Conservation (phyloP, 2,888 invertebrate species). For the Diarsia rubi region DNA sequence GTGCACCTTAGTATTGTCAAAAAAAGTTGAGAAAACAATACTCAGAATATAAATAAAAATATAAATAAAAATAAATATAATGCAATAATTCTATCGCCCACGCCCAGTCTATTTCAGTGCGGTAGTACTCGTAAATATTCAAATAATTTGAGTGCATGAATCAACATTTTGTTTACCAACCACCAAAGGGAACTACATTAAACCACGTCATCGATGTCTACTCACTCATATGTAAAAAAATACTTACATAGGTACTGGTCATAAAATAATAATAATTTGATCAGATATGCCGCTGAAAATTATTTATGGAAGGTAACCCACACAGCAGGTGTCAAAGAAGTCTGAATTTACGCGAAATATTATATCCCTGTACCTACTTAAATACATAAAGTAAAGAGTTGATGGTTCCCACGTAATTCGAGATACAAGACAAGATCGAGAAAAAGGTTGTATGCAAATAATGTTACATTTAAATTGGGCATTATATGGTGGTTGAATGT, state of each 20-base stretch:
- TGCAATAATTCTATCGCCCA: background rate
- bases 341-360: slow-evolving; percentile 55
- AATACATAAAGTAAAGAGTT: slow-evolving; percentile 61
- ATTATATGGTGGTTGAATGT: slow-evolving; percentile 15
- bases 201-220: slow-evolving; percentile 24
- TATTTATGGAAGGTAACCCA: slow-evolving; percentile 63
- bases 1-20: background rate
- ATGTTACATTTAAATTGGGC: slow-evolving; percentile 46
- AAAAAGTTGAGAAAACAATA: background rate
- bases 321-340: slow-evolving; percentile 60
- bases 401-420: slow-evolving; percentile 55
- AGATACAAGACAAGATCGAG: slow-evolving; percentile 40
- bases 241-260: slow-evolving; percentile 13
- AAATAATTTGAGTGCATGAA: background rate
- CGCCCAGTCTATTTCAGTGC: background rate
- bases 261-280: slow-evolving; percentile 55
- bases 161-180: background rate
- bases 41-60: background rate
- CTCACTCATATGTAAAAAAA: slow-evolving; percentile 12
- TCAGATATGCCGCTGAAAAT: slow-evolving; percentile 54
- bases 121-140: background rate
- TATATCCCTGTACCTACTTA: slow-evolving; percentile 50
- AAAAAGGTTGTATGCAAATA: slow-evolving; percentile 46
- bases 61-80: background rate
- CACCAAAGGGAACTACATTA: background rate